Percentiles rank a stretch among this genome's conserved stretches.
These are phyloP conservation scores for Tetragnatha versicolor DNA, from an alignment of 1,140 invertebrate genomes.

Conservation along the genomic window DNA sequence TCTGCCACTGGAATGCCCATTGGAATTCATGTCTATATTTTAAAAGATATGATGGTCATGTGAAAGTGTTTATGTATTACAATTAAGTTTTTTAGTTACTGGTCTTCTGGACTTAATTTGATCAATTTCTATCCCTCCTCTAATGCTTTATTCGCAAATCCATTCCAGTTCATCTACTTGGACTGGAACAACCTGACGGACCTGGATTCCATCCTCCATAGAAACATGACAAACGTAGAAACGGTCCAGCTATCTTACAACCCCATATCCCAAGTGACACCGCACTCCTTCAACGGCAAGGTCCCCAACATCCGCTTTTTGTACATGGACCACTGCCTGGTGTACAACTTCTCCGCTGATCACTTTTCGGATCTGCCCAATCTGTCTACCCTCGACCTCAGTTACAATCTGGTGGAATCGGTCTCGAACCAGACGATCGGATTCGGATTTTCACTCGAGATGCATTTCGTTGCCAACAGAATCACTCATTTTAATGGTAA, in stretches of 20 bases:
- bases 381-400: background rate
- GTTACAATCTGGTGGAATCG: slow-evolving; percentile 7
- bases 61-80: too few relatives aligned
- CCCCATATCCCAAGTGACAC: background rate
- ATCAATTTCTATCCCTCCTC: too few relatives aligned
- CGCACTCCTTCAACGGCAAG: background rate
- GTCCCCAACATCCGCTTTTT: background rate
- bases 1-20: background rate
- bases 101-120: too few relatives aligned
- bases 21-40: background rate
- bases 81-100: too few relatives aligned
- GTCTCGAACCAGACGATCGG: background rate
- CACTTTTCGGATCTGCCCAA: background rate
- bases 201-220: background rate
- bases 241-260: slow-evolving; percentile 8
- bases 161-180: slow-evolving; percentile 10
- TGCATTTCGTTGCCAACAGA: slow-evolving; percentile 4
- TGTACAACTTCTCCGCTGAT: background rate
- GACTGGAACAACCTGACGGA: slow-evolving; percentile 13
- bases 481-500: slow-evolving; percentile 12
- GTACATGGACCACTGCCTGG: slow-evolving; percentile 25
- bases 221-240: background rate
- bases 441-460: background rate
- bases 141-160: too few relatives aligned
- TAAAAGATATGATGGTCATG: too few relatives aligned